A percentile compares a stretch with the other conserved stretches of the same genome.
These are phyloP conservation scores for Dinothrombium tinctorium DNA, from an alignment of 1,140 invertebrate species.

Conservation along the genomic window DNA sequence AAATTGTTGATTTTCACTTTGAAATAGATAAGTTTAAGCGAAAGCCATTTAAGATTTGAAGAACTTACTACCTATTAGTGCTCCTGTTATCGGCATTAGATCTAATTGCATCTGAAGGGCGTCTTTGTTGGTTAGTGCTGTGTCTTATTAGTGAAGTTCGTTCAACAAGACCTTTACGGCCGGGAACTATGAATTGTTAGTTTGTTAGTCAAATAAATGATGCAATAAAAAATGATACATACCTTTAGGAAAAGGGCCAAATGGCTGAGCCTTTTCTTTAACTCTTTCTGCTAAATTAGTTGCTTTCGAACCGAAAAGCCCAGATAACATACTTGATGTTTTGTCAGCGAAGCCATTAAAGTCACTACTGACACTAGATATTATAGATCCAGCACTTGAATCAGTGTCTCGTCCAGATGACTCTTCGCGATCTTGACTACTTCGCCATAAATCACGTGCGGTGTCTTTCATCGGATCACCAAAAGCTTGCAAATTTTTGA, in stretches of 20 bases:
- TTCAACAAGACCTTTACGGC: constrained; percentile 59
- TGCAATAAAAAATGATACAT: constrained; percentile 10
- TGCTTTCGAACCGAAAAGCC: constrained; percentile 35
- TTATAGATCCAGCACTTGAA: constrained; percentile 12
- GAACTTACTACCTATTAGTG: background rate
- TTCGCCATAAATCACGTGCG: constrained; percentile 11
- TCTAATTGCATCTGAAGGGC: background rate
- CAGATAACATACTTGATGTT: constrained; percentile 70
- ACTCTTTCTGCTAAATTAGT: constrained; percentile 16
- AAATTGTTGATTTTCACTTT: constrained; percentile 32
- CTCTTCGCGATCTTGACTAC: constrained; percentile 1
- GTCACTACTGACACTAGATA: constrained; percentile 14
- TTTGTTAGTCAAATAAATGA: no score
- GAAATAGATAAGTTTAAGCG: constrained; percentile 11
- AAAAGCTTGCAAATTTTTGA: constrained; percentile 14
- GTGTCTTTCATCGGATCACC: constrained; percentile 14
- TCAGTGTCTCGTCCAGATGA: background rate
- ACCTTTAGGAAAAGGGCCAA: constrained; percentile 37
- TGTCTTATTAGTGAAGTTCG: constrained; percentile 74
- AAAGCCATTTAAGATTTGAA: background rate
- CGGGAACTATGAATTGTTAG: constrained; percentile 17
- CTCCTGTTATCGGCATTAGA: background rate
- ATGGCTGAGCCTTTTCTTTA: constrained; percentile 32
- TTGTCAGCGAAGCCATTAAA: constrained; percentile 66
- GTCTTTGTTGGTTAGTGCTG: constrained; percentile 18